Conservation (phyloP, 1,140 invertebrate genomes). For the Ericerus pela region DNA sequence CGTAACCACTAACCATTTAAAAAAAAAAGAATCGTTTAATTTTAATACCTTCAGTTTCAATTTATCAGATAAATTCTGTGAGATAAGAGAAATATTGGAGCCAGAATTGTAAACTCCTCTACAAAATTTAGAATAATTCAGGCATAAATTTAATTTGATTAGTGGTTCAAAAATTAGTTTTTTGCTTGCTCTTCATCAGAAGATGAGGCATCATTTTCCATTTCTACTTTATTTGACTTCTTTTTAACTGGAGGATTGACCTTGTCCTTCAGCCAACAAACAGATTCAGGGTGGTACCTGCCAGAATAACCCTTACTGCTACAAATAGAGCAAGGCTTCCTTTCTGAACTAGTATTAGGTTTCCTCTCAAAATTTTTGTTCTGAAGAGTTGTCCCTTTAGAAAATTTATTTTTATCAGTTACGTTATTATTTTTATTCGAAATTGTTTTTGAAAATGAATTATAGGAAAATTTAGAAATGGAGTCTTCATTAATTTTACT, state of each 20-base stretch:
- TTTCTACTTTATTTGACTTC: conserved; percentile 11
- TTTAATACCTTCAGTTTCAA: conserved; percentile 16
- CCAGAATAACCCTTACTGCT: neutral
- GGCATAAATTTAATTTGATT: conserved; percentile 16
- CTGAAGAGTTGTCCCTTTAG: no score
- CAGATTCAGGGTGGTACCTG: neutral
- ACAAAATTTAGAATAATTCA: conserved; percentile 8
- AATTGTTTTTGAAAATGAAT: no score
- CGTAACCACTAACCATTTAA: conserved; percentile 3
- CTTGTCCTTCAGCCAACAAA: conserved; percentile 19
- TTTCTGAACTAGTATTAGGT: conserved; percentile 6
- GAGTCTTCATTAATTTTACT: no score
- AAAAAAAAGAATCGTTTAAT: conserved; percentile 14
- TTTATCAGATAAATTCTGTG: conserved; percentile 15
- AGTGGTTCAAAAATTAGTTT: conserved; percentile 16
- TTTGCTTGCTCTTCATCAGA: conserved; percentile 16
- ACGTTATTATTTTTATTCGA: no score
- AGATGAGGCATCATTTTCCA: conserved; percentile 14
- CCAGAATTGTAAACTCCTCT: no score
- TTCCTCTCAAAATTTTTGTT: no score
- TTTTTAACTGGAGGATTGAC: no score
- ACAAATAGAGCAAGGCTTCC: conserved; percentile 1
- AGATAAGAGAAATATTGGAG: conserved; percentile 14
- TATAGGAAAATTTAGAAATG: no score
- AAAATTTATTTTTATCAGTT: no score